These are phyloP conservation scores for Callaeas wilsoni DNA, from an alignment of 2,113 vertebrate genomes.

Conservation along the genomic window DNA sequence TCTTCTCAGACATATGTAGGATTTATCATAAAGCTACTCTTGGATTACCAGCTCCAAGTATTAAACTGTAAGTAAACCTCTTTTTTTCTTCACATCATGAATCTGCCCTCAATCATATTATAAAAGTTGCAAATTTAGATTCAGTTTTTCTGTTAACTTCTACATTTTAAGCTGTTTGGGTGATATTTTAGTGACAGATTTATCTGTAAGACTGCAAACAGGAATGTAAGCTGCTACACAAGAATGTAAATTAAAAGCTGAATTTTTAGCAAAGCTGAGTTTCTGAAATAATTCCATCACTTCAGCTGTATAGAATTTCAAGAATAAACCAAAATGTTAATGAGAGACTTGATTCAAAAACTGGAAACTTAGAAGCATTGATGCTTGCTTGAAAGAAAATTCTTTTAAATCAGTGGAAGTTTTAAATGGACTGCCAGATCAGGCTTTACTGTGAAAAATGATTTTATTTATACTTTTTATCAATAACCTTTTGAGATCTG, in stretches of 20 bases:
- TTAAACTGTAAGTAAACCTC: not conserved
- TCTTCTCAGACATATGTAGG: not conserved
- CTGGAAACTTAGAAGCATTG: not conserved
- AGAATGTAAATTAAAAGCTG: not conserved
- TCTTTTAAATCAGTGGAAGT: not conserved
- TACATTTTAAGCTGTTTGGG: not conserved
- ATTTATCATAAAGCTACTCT: not conserved
- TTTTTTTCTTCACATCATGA: not conserved
- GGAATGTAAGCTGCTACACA: not conserved
- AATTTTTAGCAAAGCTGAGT: not conserved
- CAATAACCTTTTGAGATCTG: not conserved
- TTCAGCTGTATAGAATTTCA: not conserved
- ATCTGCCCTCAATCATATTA: not conserved
- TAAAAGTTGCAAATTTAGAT: not conserved
- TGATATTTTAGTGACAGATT: conserved; percentile 18
- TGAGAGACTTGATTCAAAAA: not conserved
- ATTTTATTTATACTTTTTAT: not conserved
- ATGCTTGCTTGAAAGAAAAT: not conserved
- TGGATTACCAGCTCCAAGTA: not conserved
- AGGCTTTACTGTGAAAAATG: not conserved
- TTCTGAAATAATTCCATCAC: not conserved
- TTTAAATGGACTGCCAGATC: not conserved
- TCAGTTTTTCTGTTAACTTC: not conserved
- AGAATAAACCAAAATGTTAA: not conserved
- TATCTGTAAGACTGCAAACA: not conserved